Percentiles rank a stretch among this genome's conserved stretches.
These are phyloP conservation scores for Neoascia interrupta DNA, from an alignment of 2,888 invertebrate species.

Conservation along the genomic window DNA sequence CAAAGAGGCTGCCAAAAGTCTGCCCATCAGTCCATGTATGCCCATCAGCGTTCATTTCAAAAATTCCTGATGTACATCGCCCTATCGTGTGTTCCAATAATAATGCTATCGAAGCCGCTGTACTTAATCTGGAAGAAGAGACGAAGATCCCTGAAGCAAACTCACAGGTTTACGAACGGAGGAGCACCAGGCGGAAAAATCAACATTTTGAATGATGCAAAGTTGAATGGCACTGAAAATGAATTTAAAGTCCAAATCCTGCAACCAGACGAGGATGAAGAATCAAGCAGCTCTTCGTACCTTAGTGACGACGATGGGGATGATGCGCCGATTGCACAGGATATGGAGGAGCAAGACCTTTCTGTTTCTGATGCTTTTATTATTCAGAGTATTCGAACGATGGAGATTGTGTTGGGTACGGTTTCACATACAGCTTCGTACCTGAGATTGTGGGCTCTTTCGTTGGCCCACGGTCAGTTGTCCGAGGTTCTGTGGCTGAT, in stretches of 20 bases:
- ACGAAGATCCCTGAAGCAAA: too few species aligned
- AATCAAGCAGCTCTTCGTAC: not conserved
- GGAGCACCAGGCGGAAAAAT: too few species aligned
- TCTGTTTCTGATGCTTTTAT: conserved; percentile 90
- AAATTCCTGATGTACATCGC: conserved; percentile 87
- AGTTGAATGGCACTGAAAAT: conserved; percentile 68
- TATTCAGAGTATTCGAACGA: conserved; percentile 89
- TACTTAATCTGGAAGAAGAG: conserved; percentile 81
- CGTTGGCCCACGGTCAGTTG: conserved; percentile 94
- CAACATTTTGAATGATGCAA: too few species aligned
- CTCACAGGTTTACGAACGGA: too few species aligned
- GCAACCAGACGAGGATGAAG: not conserved
- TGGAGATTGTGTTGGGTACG: conserved; percentile 87
- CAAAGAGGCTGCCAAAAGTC: conserved; percentile 80
- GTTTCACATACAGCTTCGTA: conserved; percentile 99
- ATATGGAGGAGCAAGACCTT: conserved; percentile 84
- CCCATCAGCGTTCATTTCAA: conserved; percentile 86
- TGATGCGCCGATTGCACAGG: conserved; percentile 83
- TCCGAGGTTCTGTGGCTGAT: conserved; percentile 95
- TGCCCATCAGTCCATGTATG: conserved; percentile 84
- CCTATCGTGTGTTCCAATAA: conserved; percentile 91
- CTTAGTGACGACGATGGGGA: conserved; percentile 78
- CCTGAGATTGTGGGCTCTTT: conserved; percentile 98
- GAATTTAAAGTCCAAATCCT: not conserved
- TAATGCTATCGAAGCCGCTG: conserved; percentile 94